Conservation (phyloP, 2,888 invertebrate species). For the Noctuana brunneofusca region DNA sequence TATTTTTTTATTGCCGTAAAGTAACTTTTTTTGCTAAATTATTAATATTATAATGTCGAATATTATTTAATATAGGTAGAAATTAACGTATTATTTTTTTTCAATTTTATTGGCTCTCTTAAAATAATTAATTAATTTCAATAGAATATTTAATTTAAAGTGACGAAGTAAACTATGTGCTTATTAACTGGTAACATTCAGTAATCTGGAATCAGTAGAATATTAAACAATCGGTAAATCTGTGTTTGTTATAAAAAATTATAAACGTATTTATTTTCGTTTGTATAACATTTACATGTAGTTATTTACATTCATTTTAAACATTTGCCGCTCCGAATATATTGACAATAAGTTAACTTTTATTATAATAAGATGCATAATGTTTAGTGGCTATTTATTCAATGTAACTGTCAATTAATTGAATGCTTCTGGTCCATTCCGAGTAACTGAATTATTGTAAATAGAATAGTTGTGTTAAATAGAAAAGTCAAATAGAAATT, state of each 20-base stretch:
- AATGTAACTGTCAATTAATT: slow-evolving; percentile 28
- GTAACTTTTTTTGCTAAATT: too few species aligned
- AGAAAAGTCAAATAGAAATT: neutral
- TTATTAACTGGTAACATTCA: neutral
- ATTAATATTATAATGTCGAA: too few species aligned
- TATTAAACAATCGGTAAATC: neutral
- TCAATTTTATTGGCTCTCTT: too few species aligned
- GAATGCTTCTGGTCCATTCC: slow-evolving; percentile 30
- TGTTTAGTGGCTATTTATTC: slow-evolving; percentile 19
- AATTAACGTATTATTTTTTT: too few species aligned
- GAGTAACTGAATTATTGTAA: slow-evolving; percentile 20
- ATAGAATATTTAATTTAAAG: neutral
- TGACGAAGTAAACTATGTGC: neutral
- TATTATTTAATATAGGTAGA: too few species aligned
- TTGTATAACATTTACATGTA: neutral
- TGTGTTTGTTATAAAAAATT: neutral
- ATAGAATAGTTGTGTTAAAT: slow-evolving; percentile 20
- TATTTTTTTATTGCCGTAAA: too few species aligned
- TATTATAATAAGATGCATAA: slow-evolving; percentile 13
- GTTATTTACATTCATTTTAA: neutral
- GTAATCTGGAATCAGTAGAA: neutral
- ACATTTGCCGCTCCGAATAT: slow-evolving; percentile 18
- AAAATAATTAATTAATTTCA: too few species aligned
- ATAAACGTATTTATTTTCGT: neutral
- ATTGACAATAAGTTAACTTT: slow-evolving; percentile 29